Base-by-base conservation (phyloP, 2,797 vertebrate species). In the Semaprochilodus insignis region DNA sequence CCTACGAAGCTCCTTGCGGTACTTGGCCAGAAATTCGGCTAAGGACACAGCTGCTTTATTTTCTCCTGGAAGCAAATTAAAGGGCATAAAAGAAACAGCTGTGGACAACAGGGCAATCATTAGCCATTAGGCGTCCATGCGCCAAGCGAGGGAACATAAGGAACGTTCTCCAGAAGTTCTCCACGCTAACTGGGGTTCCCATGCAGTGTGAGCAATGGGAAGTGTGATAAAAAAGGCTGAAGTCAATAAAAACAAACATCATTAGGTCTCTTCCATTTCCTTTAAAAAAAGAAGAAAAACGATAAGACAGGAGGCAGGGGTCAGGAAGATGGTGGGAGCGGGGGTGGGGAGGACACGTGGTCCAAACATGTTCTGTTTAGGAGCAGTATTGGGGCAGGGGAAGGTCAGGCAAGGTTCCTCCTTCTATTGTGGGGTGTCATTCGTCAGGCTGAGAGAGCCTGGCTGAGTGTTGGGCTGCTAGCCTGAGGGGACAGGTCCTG, bases 371-470 rank as follows among this genome's bases (percentile, higher is more conserved):
- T 84, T 88, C 82, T 80, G 81, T 71, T 82, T 84, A 83, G 77
- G 80, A 90, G 90, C 88, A 86, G 87, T 89, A 88, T 88, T 87
- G 88, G 93, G 94, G 92, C 91, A 94, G 91, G 90, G 92, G 87
- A 86, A 92, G 95, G 95, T 95, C 93, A 94, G 90, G 91, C 87
- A 91, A 92, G 93, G 94, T 93, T 93, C 92, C 94, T 95, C 93
- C 93, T 92, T 88, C 93, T 91, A 93, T 89, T 93, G 92, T 63
- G 72, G 89, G 83, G 88, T 93, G 92, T 91, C 90, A 95, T 95
- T 93, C 90, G 89, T 95, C 93, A 94, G 94, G 93, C 94, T 94
- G 92, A 90, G 93, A 92, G 93, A 91, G 90, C 91, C 91, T 90
- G 72, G 80, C 92, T 89, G 91, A 92, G 88, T 92, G 89, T 89